Evolutionary conservation across 2,797 vertebrate genomes (phyloP).

Genomic region (Eospalax fontanierii): DNA sequence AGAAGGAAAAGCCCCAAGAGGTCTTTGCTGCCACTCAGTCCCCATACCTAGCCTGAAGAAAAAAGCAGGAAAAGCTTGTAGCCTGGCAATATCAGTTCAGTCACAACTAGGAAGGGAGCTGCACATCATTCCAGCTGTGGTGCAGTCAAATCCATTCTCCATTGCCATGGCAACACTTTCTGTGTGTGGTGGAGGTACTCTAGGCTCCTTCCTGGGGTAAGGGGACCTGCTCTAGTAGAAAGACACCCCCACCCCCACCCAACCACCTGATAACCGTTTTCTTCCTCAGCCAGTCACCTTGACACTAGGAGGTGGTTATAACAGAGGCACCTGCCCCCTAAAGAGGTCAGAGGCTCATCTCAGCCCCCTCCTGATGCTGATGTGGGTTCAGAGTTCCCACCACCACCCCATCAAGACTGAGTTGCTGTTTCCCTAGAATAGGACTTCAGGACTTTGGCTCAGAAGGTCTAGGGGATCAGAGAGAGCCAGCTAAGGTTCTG

Average conservation of each 20-base stretch:
- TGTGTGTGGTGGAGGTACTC: not conserved
- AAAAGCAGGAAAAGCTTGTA: not conserved
- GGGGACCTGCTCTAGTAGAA: not conserved
- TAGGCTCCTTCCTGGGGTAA: not conserved
- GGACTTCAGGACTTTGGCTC: not conserved
- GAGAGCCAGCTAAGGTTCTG: not conserved
- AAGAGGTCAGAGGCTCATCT: not conserved
- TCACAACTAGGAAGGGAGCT: not conserved
- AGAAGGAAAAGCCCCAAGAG: not conserved
- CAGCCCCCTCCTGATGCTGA: not conserved
- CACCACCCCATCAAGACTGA: not conserved
- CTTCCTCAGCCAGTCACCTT: not conserved
- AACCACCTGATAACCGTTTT: too few relatives aligned
- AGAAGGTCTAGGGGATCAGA: not conserved
- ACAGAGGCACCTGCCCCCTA: not conserved
- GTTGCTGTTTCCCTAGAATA: not conserved
- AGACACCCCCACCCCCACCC: not conserved
- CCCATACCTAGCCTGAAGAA: not conserved
- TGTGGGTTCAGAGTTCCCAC: not conserved
- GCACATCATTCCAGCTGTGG: conserved; percentile 65
- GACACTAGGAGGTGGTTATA: not conserved
- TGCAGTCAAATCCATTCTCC: conserved; percentile 41
- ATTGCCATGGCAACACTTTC: conserved; percentile 62
- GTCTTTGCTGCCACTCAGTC: not conserved
- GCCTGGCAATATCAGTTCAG: not conserved